phyloP scores from a whole-genome alignment of 2,113 vertebrate genomes.

The Kryptolebias marmoratus region DNA sequence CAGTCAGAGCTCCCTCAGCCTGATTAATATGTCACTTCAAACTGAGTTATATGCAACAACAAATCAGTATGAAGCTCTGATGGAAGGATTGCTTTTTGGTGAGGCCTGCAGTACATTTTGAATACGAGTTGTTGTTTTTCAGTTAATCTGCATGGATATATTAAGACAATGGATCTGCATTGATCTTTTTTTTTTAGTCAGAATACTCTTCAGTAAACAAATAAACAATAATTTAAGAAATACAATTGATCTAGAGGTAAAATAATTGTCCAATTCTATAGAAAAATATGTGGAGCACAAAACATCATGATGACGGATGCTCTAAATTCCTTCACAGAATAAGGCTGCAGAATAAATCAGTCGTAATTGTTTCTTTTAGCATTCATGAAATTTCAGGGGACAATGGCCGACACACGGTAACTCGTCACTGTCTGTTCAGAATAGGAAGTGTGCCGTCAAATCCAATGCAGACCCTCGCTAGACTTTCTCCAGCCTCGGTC shows the following conservation, averaged over 20 bases:
- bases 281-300: too few species aligned
- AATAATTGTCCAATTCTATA: background rate
- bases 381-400: constrained; percentile 41
- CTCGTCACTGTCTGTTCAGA: constrained; percentile 15
- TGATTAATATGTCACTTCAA: constrained; percentile 55
- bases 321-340: constrained; percentile 21
- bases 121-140: too few species aligned
- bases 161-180: too few species aligned
- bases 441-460: constrained; percentile 53
- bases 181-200: too few species aligned
- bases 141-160: too few species aligned
- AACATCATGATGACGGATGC: background rate
- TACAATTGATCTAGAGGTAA: constrained; percentile 8
- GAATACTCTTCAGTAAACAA: too few species aligned
- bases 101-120: too few species aligned
- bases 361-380: constrained; percentile 12
- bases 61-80: constrained; percentile 23
- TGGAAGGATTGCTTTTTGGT: too few species aligned
- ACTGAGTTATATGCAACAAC: constrained; percentile 39
- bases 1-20: constrained; percentile 24
- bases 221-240: too few species aligned
- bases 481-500: constrained; percentile 73
- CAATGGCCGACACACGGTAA: constrained; percentile 32
- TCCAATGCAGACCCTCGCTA: constrained; percentile 58
- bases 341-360: background rate